Evolutionary conservation across 2,888 invertebrate species (phyloP), one percentile per base, ranked within the genome.

Genomic region (Nomada lathburiana): DNA sequence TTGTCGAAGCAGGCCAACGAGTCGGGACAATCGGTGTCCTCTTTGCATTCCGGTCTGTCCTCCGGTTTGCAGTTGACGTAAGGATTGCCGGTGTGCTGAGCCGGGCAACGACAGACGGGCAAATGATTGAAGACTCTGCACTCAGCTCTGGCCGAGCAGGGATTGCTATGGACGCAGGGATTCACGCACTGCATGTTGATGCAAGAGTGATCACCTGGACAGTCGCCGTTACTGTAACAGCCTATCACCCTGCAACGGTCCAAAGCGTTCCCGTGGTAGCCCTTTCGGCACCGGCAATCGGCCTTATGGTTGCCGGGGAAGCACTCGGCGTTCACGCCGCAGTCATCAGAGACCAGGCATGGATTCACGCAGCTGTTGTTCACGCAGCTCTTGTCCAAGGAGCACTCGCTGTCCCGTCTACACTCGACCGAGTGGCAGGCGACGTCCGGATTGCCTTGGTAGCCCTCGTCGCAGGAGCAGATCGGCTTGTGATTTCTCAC

Each of bases 351-450:
- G 10, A 98, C 94, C 47, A 98, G 94, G 91, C 98, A 98, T 3
- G 98, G 98, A 92, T 97, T 97, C 70, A 98, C 95, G 92, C 98
- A 98, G 91, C 97, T 97, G 81, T 96, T 97, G 92, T 98, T 98
- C 53, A 97, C 94, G 91, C 98, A 98, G 72, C 97, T 97, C 93
- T 97, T 97, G 86, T 97, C 96, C 5, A 96, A 96, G 86, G 96
- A 96, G 92, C 98, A 98, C 92, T 98, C 98, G 1, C 97, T 96
- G 92, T 98, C 96, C 10, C 96, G 95, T 82, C 97, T 96, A 92
- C 98, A 98, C 57, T 98, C 98, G 52, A 98, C 96, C 29, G 96
- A 95, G 89, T 96, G 96, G 92, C 98, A 98, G 67, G 95, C 95
- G 50, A 96, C 95, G 91, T 98, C 97, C 2, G 98, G 98, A 94